Conservation (phyloP, 2,797 vertebrate species). For the Hypotaenidia okinawae region DNA sequence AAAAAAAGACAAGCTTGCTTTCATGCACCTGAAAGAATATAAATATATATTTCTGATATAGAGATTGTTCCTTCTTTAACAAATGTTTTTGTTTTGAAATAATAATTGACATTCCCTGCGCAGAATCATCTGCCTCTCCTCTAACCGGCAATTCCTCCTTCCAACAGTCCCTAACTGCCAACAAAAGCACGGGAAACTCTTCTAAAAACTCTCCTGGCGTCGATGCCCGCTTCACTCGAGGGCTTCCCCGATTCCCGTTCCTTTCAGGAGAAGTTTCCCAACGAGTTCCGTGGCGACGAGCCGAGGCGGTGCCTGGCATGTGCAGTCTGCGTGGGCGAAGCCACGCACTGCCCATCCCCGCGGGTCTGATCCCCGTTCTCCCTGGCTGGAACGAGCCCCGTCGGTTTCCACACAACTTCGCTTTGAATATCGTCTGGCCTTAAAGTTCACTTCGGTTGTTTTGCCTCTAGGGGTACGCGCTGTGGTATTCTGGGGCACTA, state of each 20-base stretch:
- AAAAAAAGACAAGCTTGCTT: background rate
- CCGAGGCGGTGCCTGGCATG: background rate
- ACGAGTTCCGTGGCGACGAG: background rate
- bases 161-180: background rate
- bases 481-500: slow-evolving; percentile 1
- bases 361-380: background rate
- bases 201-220: background rate
- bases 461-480: slow-evolving; percentile 30
- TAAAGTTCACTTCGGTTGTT: slow-evolving; percentile 14
- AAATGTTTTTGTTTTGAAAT: background rate
- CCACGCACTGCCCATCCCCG: background rate
- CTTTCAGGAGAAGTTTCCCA: background rate
- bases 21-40: background rate
- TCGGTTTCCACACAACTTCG: background rate
- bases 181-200: background rate
- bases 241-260: background rate
- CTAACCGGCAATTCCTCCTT: background rate
- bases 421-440: slow-evolving; percentile 3
- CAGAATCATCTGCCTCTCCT: background rate
- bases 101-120: background rate
- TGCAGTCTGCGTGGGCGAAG: background rate
- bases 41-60: background rate
- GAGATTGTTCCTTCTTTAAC: background rate
- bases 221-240: background rate
- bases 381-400: background rate